These are phyloP conservation scores for Heteromyza rotundicornis DNA, from an alignment of 2,888 invertebrate genomes.

Conservation along the genomic window DNA sequence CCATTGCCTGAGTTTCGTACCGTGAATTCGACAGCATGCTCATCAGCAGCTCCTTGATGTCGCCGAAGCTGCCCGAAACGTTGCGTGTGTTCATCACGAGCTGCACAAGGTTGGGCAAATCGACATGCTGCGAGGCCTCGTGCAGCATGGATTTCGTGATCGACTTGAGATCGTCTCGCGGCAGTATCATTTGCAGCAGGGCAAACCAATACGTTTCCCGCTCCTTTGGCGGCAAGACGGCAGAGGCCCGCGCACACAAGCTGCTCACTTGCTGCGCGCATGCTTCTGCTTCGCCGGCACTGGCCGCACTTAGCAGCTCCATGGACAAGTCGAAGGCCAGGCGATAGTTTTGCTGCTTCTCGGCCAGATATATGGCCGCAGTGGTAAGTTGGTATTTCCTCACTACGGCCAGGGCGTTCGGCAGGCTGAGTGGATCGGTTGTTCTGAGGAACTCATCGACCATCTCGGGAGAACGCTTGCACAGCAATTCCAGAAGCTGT, in stretches of 20 bases:
- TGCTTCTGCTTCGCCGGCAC: conserved; percentile 33
- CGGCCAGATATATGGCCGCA: conserved; percentile 76
- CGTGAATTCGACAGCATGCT: conserved; percentile 79
- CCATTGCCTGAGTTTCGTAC: conserved; percentile 76
- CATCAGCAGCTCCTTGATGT: conserved; percentile 67
- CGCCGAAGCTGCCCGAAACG: conserved; percentile 66
- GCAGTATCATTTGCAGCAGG: conserved; percentile 61
- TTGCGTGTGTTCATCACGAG: conserved; percentile 66
- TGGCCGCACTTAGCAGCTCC: conserved; percentile 54
- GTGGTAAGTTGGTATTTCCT: conserved; percentile 68
- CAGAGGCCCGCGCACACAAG: conserved; percentile 60
- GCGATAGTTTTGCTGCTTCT: conserved; percentile 75
- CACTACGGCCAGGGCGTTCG: conserved; percentile 71
- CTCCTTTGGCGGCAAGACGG: conserved; percentile 58
- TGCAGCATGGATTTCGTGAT: conserved; percentile 65
- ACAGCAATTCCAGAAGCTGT: conserved; percentile 70
- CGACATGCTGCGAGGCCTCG: conserved; percentile 66
- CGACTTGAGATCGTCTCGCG: conserved; percentile 60
- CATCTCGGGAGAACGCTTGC: conserved; percentile 61
- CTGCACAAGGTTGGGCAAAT: conserved; percentile 67
- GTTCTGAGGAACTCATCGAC: conserved; percentile 66
- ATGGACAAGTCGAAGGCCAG: conserved; percentile 73
- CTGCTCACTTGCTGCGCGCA: conserved; percentile 44
- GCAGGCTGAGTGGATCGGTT: conserved; percentile 69
- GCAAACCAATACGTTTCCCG: conserved; percentile 65